A percentile compares a stretch with the other conserved stretches of the same genome.
These are phyloP conservation scores for Limenitis camilla DNA, from an alignment of 2,888 invertebrate genomes.

Conservation along the genomic window DNA sequence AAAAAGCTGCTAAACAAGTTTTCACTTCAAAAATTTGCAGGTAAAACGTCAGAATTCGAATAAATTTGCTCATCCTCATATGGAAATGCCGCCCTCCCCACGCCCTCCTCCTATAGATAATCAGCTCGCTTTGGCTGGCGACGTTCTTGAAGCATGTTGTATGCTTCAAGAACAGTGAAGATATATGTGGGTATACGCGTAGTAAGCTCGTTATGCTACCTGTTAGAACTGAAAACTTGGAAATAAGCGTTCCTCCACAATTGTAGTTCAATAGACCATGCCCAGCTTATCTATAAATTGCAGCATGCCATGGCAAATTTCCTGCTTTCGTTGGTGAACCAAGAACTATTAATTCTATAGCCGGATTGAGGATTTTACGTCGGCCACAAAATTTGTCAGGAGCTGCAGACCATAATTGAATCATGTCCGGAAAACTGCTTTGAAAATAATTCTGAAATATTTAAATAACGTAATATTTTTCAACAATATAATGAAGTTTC, in stretches of 20 bases:
- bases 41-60: too few relatives aligned
- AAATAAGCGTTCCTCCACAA: slow-evolving; percentile 50
- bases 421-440: not conserved
- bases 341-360: slow-evolving; percentile 44
- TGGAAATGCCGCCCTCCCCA: too few relatives aligned
- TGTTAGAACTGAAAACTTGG: slow-evolving; percentile 41
- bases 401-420: not conserved
- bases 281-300: slow-evolving; percentile 38
- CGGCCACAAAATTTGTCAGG: slow-evolving; percentile 18
- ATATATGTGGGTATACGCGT: not conserved
- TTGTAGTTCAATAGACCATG: slow-evolving; percentile 35
- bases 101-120: too few relatives aligned
- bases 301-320: slow-evolving; percentile 58
- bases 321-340: slow-evolving; percentile 43
- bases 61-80: too few relatives aligned
- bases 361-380: slow-evolving; percentile 27
- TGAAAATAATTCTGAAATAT: slow-evolving; percentile 10
- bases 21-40: too few relatives aligned
- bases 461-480: not conserved
- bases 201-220: slow-evolving; percentile 31
- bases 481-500: not conserved
- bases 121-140: too few relatives aligned
- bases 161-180: too few relatives aligned
- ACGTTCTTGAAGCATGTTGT: too few relatives aligned
- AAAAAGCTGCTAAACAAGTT: too few relatives aligned